Percentiles rank a stretch among this genome's conserved stretches.
Evolutionary conservation across 2,888 invertebrate genomes (phyloP).

Genomic region (Rugalucina vietnamica): DNA sequence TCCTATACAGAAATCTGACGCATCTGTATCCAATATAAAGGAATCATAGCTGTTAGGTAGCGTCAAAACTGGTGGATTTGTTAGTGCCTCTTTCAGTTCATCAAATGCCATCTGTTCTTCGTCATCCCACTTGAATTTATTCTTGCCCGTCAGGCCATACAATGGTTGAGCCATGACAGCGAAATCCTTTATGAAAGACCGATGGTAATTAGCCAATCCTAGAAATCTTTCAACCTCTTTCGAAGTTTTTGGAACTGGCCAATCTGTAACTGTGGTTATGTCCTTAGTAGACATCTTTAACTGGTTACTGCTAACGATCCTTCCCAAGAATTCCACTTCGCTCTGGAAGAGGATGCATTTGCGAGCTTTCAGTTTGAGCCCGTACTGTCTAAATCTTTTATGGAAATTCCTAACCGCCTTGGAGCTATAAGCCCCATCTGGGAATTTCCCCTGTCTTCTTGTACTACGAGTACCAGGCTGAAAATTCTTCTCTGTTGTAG

Average conservation of each 20-base stretch:
- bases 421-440: slow-evolving; percentile 61
- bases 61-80: slow-evolving; percentile 33
- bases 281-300: slow-evolving; percentile 11
- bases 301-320: slow-evolving; percentile 17
- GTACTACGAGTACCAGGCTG: no score
- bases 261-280: slow-evolving; percentile 21
- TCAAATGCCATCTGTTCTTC: slow-evolving; percentile 31
- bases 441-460: slow-evolving; percentile 56
- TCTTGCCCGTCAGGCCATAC: slow-evolving; percentile 39
- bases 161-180: slow-evolving; percentile 28
- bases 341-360: slow-evolving; percentile 44
- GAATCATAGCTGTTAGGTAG: slow-evolving; percentile 30
- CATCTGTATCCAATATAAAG: slow-evolving; percentile 38
- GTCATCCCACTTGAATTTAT: slow-evolving; percentile 28
- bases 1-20: slow-evolving; percentile 34
- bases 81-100: slow-evolving; percentile 4
- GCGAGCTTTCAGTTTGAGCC: slow-evolving; percentile 40
- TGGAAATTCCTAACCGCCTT: slow-evolving; percentile 49
- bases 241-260: slow-evolving; percentile 27
- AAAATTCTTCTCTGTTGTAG: slow-evolving; percentile 43
- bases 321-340: slow-evolving; percentile 35
- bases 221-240: slow-evolving; percentile 52
- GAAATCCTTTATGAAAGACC: slow-evolving; percentile 32
- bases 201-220: slow-evolving; percentile 51
- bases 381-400: slow-evolving; percentile 31